Base-by-base conservation (phyloP, 1,140 invertebrate genomes). In the Meloidogyne chitwoodi region DNA sequence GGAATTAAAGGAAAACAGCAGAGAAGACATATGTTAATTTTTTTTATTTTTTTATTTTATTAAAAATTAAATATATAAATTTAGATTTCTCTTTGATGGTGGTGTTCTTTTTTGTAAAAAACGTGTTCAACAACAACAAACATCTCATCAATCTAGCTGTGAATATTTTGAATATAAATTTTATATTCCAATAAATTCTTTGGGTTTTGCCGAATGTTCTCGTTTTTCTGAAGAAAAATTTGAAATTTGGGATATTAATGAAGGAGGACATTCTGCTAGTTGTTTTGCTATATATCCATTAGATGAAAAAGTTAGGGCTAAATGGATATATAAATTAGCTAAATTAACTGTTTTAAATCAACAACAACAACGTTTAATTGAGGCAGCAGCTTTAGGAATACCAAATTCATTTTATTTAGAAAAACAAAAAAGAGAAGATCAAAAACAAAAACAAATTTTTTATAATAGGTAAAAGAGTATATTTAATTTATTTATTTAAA, bases 101-200 rank as follows among this genome's bases (percentile, higher is more conserved):
- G 85, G 80, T 41, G 70, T 86, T 48, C 76, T 86, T 19, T 87
- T 86, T 76, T 86, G 85, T 72, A 86, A 86, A 76, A 81, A 84
- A 65, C 77, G 84, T 8, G 48, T 68, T n/a, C 74, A 85, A 24
- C 70, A 22, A 63, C 44, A 48, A 48, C 44, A 48, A 63, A 19
- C 14, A 19, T 38, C 79, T 12, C 3, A 78, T 22, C 83, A 84
- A 27, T 72, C 74, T 31, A 74, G 82, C 16, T 74, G 81, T 1
- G 85, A 86, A 75, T 87, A 85, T 70, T 86, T 82, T 71, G 85
- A 86, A 63, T 81, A 87, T 75, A 86, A 86, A 62, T 68, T 86
- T 34, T 85, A 77, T 62, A 84, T 85, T 76, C 82, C 83, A 61
- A 82, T 79, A 66, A 34, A 71, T n/a, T 61, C 56, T 66, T 66